phyloP scores from a whole-genome alignment of 1,140 invertebrate species.

The Spodoptera frugiperda region DNA sequence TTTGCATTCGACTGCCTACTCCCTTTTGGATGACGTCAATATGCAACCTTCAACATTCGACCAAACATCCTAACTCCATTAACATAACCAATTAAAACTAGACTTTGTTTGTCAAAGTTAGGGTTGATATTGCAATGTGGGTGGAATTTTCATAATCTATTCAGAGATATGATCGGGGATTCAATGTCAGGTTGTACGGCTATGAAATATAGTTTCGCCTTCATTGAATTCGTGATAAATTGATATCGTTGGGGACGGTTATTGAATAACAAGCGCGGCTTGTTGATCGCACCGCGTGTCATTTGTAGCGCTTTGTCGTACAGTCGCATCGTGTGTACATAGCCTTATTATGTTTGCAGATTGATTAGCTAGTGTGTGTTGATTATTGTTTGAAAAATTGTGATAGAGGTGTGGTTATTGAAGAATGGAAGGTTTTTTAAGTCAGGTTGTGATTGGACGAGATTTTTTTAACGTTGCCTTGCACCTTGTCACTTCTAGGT shows the following conservation, averaged over 20 bases:
- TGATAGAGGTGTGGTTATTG: too few species aligned
- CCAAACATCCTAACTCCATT: constrained; percentile 55
- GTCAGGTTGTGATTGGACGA: too few species aligned
- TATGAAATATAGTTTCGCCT: constrained; percentile 83
- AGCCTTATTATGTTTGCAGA: constrained; percentile 41
- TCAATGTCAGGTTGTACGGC: constrained; percentile 64
- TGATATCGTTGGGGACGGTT: constrained; percentile 79
- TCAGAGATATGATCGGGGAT: constrained; percentile 49
- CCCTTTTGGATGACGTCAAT: constrained; percentile 84
- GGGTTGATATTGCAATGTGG: constrained; percentile 23
- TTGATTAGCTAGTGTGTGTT: neutral
- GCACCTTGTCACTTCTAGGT: too few species aligned
- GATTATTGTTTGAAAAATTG: neutral
- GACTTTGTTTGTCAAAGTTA: constrained; percentile 26
- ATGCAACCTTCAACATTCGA: constrained; percentile 61
- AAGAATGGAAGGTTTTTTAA: too few species aligned
- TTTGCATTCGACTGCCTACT: constrained; percentile 83
- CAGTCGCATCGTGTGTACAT: constrained; percentile 35
- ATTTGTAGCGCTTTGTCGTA: constrained; percentile 73
- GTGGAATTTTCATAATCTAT: constrained; percentile 44
- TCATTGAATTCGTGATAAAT: constrained; percentile 85
- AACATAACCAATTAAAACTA: constrained; percentile 17
- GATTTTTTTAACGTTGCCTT: too few species aligned
- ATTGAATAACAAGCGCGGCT: constrained; percentile 84
- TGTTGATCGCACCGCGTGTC: constrained; percentile 71